Evolutionary conservation across 2,888 invertebrate species (phyloP).

Genomic region (Perdita meconis): DNA sequence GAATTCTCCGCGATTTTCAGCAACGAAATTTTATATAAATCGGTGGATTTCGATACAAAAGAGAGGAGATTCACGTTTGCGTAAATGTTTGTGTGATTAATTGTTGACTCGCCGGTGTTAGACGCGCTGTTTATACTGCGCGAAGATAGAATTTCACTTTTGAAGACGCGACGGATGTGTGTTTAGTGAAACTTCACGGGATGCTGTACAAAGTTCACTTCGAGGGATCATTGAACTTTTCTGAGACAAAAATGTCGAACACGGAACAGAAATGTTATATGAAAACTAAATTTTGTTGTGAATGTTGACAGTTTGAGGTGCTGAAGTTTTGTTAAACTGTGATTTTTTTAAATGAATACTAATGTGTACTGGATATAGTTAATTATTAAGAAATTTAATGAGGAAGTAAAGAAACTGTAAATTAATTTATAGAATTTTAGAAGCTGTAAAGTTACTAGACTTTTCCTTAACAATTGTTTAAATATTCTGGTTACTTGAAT

Average conservation of each 20-base stretch:
- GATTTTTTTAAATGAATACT: background rate
- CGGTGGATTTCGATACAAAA: background rate
- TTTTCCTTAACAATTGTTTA: too few species aligned
- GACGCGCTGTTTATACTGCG: background rate
- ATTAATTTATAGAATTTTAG: background rate
- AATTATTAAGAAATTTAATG: background rate
- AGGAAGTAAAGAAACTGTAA: background rate
- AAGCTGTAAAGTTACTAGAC: too few species aligned
- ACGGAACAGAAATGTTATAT: background rate
- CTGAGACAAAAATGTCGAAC: background rate
- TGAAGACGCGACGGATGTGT: background rate
- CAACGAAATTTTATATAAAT: constrained; percentile 21
- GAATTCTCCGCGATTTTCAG: background rate
- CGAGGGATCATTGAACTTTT: background rate
- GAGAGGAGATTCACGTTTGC: background rate
- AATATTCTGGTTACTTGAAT: background rate
- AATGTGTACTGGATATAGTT: too few species aligned
- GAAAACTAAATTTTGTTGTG: background rate
- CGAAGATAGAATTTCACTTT: background rate
- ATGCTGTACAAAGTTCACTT: background rate
- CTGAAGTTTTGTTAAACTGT: background rate
- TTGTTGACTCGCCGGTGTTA: constrained; percentile 4
- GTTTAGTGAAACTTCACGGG: background rate
- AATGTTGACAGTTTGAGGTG: background rate
- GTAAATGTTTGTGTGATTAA: constrained; percentile 22